A percentile compares a stretch with the other conserved stretches of the same genome.
phyloP scores from a whole-genome alignment of 2,888 invertebrate genomes.

The Ichneumoninae sp. region DNA sequence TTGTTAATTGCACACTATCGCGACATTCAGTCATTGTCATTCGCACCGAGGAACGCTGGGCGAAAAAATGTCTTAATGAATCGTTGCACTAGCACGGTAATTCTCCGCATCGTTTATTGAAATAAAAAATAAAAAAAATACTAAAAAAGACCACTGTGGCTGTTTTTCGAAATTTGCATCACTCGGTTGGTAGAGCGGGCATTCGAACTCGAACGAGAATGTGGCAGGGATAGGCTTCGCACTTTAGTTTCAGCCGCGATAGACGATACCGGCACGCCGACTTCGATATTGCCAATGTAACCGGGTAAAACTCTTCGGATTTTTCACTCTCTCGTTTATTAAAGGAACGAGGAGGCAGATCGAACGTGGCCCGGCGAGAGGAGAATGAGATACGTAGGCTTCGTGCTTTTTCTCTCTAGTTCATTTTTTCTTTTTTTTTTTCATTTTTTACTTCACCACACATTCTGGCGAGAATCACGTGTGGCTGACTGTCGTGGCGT shows the following conservation, averaged over 20 bases:
- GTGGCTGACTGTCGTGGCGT: constrained; percentile 35
- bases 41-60: constrained; percentile 43
- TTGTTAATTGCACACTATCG: constrained; percentile 32
- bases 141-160: not conserved
- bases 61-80: not conserved
- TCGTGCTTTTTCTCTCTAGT: constrained; percentile 24
- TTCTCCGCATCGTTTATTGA: not conserved
- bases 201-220: not conserved
- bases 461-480: constrained; percentile 25
- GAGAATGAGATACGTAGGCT: constrained; percentile 48
- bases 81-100: not conserved
- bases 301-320: constrained; percentile 33
- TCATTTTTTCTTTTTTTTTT: not conserved
- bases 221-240: not conserved
- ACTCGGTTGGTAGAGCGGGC: constrained; percentile 3
- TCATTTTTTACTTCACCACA: constrained; percentile 1
- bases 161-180: not conserved
- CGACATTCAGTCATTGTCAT: constrained; percentile 20
- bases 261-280: not conserved
- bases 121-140: not conserved
- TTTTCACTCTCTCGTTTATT: constrained; percentile 43
- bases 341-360: not conserved
- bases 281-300: constrained; percentile 38
- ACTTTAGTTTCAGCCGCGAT: not conserved
- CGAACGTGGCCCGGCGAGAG: not conserved